Evolutionary conservation across 1,140 invertebrate genomes (phyloP).

Genomic region (Drosophila azteca): DNA sequence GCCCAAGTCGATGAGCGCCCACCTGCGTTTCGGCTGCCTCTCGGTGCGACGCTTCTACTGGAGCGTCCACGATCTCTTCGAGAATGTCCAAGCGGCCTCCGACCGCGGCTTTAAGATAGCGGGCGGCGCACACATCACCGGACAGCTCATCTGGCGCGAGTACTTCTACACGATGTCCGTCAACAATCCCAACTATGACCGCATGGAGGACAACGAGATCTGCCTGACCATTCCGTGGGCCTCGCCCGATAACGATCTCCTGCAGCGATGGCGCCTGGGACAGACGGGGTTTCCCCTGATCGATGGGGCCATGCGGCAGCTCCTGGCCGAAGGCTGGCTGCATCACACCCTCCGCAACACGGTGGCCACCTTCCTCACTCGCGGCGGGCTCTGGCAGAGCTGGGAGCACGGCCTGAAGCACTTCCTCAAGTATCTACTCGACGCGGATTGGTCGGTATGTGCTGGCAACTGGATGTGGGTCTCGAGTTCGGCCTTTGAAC

Average conservation of each 20-base stretch:
- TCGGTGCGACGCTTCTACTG: slow-evolving; percentile 88
- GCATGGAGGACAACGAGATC: slow-evolving; percentile 89
- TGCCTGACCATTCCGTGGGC: slow-evolving; percentile 91
- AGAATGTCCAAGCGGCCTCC: slow-evolving; percentile 85
- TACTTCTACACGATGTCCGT: slow-evolving; percentile 92
- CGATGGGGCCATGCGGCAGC: slow-evolving; percentile 90
- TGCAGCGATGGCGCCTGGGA: slow-evolving; percentile 87
- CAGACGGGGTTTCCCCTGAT: slow-evolving; percentile 91
- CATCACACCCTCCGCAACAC: slow-evolving; percentile 89
- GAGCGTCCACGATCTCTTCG: slow-evolving; percentile 87
- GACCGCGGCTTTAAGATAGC: slow-evolving; percentile 57
- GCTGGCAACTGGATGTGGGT: slow-evolving; percentile 94
- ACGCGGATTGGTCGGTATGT: slow-evolving; percentile 90
- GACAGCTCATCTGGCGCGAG: slow-evolving; percentile 91
- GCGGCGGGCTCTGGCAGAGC: slow-evolving; percentile 89
- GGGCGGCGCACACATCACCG: slow-evolving; percentile 84
- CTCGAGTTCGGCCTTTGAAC: slow-evolving; percentile 89
- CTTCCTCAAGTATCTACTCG: slow-evolving; percentile 88
- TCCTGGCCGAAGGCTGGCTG: slow-evolving; percentile 86
- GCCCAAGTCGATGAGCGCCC: slow-evolving; percentile 88
- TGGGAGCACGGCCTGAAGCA: slow-evolving; percentile 89
- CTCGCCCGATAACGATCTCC: slow-evolving; percentile 84
- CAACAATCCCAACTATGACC: slow-evolving; percentile 87
- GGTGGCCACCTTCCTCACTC: slow-evolving; percentile 89
- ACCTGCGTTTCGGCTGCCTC: slow-evolving; percentile 88